Conservation (phyloP, 2,888 invertebrate genomes). For the Euzophera pinguis region DNA sequence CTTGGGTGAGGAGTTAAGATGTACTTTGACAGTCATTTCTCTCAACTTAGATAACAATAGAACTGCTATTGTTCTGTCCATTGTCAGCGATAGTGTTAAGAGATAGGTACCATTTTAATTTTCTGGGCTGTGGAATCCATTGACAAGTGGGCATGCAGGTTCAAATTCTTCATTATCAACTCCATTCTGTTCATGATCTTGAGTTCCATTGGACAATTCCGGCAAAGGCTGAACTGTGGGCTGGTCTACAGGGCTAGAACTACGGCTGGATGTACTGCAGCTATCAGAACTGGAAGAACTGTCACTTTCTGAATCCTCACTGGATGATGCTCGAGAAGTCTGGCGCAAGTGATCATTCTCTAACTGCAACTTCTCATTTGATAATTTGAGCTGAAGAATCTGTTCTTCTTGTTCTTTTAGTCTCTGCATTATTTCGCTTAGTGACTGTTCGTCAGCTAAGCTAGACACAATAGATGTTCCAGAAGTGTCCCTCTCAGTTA, state of each 20-base stretch:
- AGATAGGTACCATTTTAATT: constrained; percentile 27
- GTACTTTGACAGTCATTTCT: too few species aligned
- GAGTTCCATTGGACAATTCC: constrained; percentile 29
- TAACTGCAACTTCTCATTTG: constrained; percentile 81
- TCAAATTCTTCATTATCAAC: constrained; percentile 36
- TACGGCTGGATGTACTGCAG: constrained; percentile 67
- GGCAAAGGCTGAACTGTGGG: constrained; percentile 11
- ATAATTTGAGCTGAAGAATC: constrained; percentile 79
- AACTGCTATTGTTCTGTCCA: too few species aligned
- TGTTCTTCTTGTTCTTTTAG: constrained; percentile 81
- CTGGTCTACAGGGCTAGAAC: constrained; percentile 38
- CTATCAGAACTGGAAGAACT: constrained; percentile 75
- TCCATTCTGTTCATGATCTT: constrained; percentile 42
- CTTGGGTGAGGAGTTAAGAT: too few species aligned
- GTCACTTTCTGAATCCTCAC: constrained; percentile 82
- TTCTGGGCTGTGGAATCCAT: constrained; percentile 60
- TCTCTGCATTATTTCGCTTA: constrained; percentile 54
- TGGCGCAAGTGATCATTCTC: constrained; percentile 82
- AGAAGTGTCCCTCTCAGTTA: constrained; percentile 59
- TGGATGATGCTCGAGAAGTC: constrained; percentile 57
- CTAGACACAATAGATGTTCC: constrained; percentile 56
- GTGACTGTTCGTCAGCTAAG: constrained; percentile 47
- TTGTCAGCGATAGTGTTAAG: too few species aligned
- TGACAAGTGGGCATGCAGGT: constrained; percentile 45
- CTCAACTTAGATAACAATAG: too few species aligned